Percentiles rank a stretch among this genome's conserved stretches.
Evolutionary conservation across 2,113 vertebrate genomes (phyloP).

Genomic region (Tiliqua scincoides): DNA sequence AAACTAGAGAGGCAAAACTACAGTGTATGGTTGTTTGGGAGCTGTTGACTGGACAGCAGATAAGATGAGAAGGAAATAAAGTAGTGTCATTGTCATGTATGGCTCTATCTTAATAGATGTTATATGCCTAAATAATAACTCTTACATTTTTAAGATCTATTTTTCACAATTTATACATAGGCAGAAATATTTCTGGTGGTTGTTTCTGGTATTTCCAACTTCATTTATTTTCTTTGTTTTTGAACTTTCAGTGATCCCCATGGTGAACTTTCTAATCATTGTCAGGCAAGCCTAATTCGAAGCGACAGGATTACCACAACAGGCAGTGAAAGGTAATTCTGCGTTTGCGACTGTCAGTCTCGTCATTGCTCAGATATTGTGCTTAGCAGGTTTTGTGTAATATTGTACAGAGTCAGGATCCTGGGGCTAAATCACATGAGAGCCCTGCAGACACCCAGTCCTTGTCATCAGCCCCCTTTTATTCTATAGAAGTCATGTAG

Average conservation of each 20-base stretch:
- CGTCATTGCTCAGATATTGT: not conserved
- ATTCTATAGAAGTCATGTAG: not conserved
- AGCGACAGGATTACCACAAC: not conserved
- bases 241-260: constrained; percentile 40
- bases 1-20: too few species aligned
- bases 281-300: not conserved
- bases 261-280: constrained; percentile 30
- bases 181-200: not conserved
- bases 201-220: not conserved
- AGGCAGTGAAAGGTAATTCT: constrained; percentile 52
- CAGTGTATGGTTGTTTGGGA: too few species aligned
- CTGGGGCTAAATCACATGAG: not conserved
- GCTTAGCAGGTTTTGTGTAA: not conserved
- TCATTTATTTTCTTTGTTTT: constrained; percentile 48
- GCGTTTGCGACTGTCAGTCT: not conserved
- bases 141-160: not conserved
- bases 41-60: too few species aligned
- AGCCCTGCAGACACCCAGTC: not conserved
- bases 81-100: too few species aligned
- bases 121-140: not conserved
- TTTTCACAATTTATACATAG: not conserved
- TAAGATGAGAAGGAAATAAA: too few species aligned
- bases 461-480: not conserved
- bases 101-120: too few species aligned
- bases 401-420: not conserved